Base-by-base conservation (phyloP, 2,888 invertebrate species). In the Epistrophe eligans region DNA sequence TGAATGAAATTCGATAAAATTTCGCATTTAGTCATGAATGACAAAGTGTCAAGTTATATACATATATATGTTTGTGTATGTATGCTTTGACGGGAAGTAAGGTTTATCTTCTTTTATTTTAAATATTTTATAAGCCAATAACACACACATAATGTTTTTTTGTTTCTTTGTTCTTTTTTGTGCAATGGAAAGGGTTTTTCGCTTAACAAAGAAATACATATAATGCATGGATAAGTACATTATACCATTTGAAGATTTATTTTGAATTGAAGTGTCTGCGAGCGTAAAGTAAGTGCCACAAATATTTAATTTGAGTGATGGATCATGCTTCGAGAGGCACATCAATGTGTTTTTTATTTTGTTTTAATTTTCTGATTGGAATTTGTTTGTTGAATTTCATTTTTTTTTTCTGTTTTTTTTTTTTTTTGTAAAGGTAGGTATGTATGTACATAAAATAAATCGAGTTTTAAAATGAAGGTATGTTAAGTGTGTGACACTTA, bases 201-300 rank as follows among this genome's bases (percentile, higher is more conserved):
- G 32, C 32, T n/a, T 55, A 15, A n/a, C 57, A 60, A 62, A 24
- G 45, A 64, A 48, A 45, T 32, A 52, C 7, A 13, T 52, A 24
- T 24, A 24, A 24, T 24, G 52, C 24, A 35, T 57, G 32, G n/a
- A 57, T 57, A n/a, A 11, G 58, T 17, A 35, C 32, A 10, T 0
- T 8, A 4, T 15, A 24, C 24, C 45, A 0, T 64, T 48, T 64
- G 64, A 64, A 28, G 32, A 64, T 45, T 62, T 40, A 50, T 55
- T 70, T 52, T 50, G 66, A 57, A 43, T 77, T 72, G 43, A 77
- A 81, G 43, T 62, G 38, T 58, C n/a, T 77, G 38, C 19, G 9
- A 45, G 28, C 10, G 67, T 60, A 24, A 24, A 24, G 24, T 43
- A 58, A 58, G 43, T 73, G 10, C 52, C 50, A 52, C 52, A 60